phyloP scores from a whole-genome alignment of 2,797 vertebrate genomes.

The Tokudaia muenninki region DNA sequence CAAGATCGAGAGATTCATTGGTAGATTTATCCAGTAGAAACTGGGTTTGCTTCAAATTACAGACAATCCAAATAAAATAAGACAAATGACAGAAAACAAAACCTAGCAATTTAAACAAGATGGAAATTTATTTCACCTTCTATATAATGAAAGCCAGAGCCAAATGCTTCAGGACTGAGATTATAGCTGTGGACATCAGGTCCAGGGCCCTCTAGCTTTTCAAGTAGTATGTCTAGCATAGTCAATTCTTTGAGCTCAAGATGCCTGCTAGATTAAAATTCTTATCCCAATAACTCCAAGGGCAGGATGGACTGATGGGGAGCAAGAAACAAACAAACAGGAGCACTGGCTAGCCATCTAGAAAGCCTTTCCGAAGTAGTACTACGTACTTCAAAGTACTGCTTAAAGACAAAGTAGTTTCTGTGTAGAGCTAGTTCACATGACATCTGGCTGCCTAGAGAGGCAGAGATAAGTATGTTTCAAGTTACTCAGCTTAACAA shows the following conservation, averaged over 20 bases:
- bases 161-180: background rate
- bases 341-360: background rate
- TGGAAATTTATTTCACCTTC: background rate
- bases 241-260: background rate
- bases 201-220: background rate
- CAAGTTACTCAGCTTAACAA: background rate
- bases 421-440: background rate
- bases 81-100: background rate
- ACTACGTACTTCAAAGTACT: background rate
- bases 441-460: background rate
- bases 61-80: constrained; percentile 11
- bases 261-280: background rate
- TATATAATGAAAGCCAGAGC: background rate
- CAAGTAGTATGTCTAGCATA: background rate
- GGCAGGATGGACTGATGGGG: background rate
- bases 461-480: background rate
- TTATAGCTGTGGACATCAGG: background rate
- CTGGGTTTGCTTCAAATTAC: background rate
- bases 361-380: background rate
- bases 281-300: background rate
- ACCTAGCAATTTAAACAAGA: constrained; percentile 1
- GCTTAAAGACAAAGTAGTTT: background rate
- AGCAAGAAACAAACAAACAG: background rate
- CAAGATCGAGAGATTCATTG: background rate
- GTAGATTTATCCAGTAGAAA: constrained; percentile 17